These are phyloP conservation scores for Euura saliciscinereae DNA, from an alignment of 1,140 invertebrate species.

Conservation along the genomic window DNA sequence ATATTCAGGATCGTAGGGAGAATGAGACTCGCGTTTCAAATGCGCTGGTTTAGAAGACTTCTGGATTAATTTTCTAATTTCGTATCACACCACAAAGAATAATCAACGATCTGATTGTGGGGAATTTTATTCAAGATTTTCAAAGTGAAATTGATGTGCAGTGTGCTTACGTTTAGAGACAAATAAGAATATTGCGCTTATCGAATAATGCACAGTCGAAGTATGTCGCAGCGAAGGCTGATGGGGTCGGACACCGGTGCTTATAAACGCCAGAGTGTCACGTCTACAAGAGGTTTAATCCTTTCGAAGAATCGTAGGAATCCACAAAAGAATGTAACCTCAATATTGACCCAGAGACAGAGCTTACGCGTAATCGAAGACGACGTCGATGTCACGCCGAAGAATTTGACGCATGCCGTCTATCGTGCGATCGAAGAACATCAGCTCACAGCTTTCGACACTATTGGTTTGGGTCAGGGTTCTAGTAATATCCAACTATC, in stretches of 20 bases:
- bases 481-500: constrained; percentile 16
- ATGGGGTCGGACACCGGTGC: background rate
- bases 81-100: no score
- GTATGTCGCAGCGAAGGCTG: constrained; percentile 9
- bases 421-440: constrained; percentile 23
- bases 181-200: no score
- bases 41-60: no score
- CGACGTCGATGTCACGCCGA: constrained; percentile 27
- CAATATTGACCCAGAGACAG: constrained; percentile 17
- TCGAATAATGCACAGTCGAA: constrained; percentile 1
- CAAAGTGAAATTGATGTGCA: no score
- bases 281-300: background rate
- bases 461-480: constrained; percentile 11
- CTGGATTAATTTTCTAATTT: no score
- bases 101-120: no score
- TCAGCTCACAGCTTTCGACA: constrained; percentile 19
- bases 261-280: constrained; percentile 9
- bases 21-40: no score
- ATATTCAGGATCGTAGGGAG: no score
- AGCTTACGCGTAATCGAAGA: constrained; percentile 19
- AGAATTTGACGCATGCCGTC: constrained; percentile 19
- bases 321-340: background rate
- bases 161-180: no score
- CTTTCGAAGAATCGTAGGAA: constrained; percentile 4
- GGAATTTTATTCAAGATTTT: no score